Base-by-base conservation (phyloP, 1,140 invertebrate genomes). In the Copidosoma floridanum region DNA sequence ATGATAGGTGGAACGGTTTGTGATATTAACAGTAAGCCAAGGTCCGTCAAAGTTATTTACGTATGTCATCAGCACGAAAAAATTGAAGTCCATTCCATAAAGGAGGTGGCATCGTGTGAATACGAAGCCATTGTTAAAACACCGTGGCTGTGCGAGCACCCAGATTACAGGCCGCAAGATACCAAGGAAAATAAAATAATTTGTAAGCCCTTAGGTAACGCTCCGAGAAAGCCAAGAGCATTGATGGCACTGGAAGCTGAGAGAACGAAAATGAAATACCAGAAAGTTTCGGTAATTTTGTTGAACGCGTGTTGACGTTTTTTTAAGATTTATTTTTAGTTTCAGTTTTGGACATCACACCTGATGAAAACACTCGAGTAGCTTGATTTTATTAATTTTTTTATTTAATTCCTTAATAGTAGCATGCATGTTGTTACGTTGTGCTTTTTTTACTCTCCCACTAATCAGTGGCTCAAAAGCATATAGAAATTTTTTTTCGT, bases 71-170 rank as follows among this genome's bases (percentile, higher is more conserved):
- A 83, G 21, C 86, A 89, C 68, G 88, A 89, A n/a, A 92, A 92
- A 67, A 92, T 96, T 68, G 94, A 97, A 69, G 87, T 98, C 12
- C 94, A 92, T 73, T 93, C 93, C 0, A 82, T 98, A 29, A 95
- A 97, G 72, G 96, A 99, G 81, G 90, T 87, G 0, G 90, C 92
- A 0, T 95, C 91, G 0, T 99, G 97, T 73, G 91, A 95, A 80
- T 99, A 99, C 78, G 93, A 96, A 80, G 87, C 92, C 10, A 85
- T 95, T 24, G 88, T 96, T 10, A 80, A 97, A 6, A 92, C 94
- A 2, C 88, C 91, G 2, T 75, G 89, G 11, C 80, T 98, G 0
- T 99, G 96, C 74, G 77, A 81, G 50, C 95, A 98, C 84, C 94
- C 94, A 1, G 86, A 88, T 65, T 98, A 94, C 70, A 94, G 89